Evolutionary conservation across 1,140 invertebrate genomes (phyloP).

Genomic region (Temnothorax longispinosus): DNA sequence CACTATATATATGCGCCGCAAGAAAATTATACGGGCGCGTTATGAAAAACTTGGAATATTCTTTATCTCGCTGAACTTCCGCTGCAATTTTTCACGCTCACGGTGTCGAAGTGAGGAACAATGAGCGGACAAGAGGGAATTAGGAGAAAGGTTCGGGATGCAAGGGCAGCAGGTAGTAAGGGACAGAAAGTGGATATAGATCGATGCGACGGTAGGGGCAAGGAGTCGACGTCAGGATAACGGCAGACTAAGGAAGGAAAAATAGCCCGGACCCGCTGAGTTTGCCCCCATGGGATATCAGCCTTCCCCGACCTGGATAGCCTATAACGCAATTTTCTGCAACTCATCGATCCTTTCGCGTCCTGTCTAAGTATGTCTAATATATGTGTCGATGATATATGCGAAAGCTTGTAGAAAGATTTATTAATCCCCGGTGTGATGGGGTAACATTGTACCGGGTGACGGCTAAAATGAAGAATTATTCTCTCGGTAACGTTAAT

Average conservation of each 20-base stretch:
- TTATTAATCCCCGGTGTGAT: conserved; percentile 50
- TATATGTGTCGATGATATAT: conserved; percentile 55
- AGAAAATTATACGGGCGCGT: conserved; percentile 29
- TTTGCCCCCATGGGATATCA: conserved; percentile 72
- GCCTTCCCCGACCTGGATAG: conserved; percentile 26
- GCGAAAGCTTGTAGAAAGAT: conserved; percentile 40
- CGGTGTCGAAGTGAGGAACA: conserved; percentile 44
- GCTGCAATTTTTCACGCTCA: conserved; percentile 57
- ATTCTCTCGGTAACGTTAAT: conserved; percentile 38
- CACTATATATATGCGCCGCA: background rate
- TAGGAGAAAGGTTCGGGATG: conserved; percentile 61
- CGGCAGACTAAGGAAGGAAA: conserved; percentile 66
- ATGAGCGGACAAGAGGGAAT: conserved; percentile 60
- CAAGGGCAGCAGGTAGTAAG: conserved; percentile 59
- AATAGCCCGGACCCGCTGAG: conserved; percentile 72
- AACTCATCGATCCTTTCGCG: conserved; percentile 67
- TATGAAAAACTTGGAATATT: conserved; percentile 27
- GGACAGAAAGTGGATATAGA: conserved; percentile 30
- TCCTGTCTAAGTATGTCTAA: conserved; percentile 62
- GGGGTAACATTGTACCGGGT: background rate
- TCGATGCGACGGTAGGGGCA: conserved; percentile 28
- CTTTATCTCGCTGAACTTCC: background rate
- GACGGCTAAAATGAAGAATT: conserved; percentile 47
- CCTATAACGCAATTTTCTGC: conserved; percentile 62
- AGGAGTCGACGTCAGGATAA: conserved; percentile 49